Evolutionary conservation across 2,113 vertebrate species (phyloP).

Genomic region (Laticauda laticaudata): DNA sequence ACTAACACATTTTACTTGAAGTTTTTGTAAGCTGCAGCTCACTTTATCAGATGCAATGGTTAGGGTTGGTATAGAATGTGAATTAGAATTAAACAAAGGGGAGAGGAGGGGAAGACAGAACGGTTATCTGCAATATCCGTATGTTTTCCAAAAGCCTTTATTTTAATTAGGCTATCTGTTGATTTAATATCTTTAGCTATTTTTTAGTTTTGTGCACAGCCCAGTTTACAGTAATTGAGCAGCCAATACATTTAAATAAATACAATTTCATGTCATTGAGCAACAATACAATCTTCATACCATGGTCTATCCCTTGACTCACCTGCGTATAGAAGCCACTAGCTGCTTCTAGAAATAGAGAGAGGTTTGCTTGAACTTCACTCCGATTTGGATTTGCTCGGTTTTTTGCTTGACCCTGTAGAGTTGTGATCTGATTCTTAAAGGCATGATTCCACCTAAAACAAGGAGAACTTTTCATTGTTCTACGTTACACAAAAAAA

Average conservation of each 20-base stretch:
- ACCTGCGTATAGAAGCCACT: conserved; percentile 99
- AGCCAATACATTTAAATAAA: not conserved
- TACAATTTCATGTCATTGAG: not conserved
- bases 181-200: not conserved
- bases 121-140: not conserved
- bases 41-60: not conserved
- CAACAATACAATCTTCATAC: not conserved
- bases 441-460: conserved; percentile 98
- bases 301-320: conserved; percentile 44
- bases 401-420: conserved; percentile 99
- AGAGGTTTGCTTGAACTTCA: conserved; percentile 97
- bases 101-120: not conserved
- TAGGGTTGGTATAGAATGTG: not conserved
- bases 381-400: conserved; percentile 97
- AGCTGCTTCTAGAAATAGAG: conserved; percentile 96
- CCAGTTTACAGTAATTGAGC: not conserved
- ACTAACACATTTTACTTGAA: not conserved
- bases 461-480: conserved; percentile 54
- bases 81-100: not conserved
- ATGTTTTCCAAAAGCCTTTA: not conserved
- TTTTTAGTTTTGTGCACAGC: not conserved
- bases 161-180: not conserved
- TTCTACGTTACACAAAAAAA: conserved; percentile 59
- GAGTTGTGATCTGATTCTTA: conserved; percentile 99
- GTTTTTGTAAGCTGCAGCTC: not conserved